phyloP scores from a whole-genome alignment of 1,140 invertebrate genomes.

The Drosophila ohnishii region DNA sequence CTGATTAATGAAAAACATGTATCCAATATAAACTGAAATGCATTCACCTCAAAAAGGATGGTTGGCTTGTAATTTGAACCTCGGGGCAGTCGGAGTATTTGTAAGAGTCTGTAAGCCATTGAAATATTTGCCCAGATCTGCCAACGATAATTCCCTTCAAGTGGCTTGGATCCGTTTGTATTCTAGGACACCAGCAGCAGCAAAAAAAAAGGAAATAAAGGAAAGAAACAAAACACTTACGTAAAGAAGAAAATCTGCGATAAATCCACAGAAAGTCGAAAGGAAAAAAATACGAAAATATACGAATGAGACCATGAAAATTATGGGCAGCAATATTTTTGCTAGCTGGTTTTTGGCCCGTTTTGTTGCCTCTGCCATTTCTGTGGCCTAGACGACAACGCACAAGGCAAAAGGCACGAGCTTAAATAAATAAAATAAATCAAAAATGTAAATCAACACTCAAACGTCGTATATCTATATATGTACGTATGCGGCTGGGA shows the following conservation, averaged over 20 bases:
- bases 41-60: background rate
- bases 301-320: conserved; percentile 64
- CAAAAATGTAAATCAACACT: conserved; percentile 81
- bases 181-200: background rate
- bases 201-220: background rate
- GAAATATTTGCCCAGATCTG: conserved; percentile 26
- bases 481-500: conserved; percentile 21
- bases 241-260: conserved; percentile 66
- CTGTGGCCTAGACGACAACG: conserved; percentile 59
- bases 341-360: conserved; percentile 27
- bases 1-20: conserved; percentile 10
- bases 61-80: conserved; percentile 13
- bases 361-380: conserved; percentile 43
- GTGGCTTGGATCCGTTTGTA: conserved; percentile 28
- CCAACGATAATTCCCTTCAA: conserved; percentile 42
- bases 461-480: conserved; percentile 28
- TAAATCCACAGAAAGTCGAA: conserved; percentile 61
- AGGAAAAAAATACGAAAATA: conserved; percentile 42
- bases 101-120: conserved; percentile 21
- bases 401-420: conserved; percentile 49
- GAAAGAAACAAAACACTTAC: conserved; percentile 61
- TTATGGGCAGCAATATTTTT: conserved; percentile 69
- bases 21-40: background rate
- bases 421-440: conserved; percentile 82
- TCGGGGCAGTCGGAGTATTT: conserved; percentile 12